A percentile compares a stretch with the other conserved stretches of the same genome.
phyloP scores from a whole-genome alignment of 2,797 vertebrate species.

The Sphenodon punctatus region DNA sequence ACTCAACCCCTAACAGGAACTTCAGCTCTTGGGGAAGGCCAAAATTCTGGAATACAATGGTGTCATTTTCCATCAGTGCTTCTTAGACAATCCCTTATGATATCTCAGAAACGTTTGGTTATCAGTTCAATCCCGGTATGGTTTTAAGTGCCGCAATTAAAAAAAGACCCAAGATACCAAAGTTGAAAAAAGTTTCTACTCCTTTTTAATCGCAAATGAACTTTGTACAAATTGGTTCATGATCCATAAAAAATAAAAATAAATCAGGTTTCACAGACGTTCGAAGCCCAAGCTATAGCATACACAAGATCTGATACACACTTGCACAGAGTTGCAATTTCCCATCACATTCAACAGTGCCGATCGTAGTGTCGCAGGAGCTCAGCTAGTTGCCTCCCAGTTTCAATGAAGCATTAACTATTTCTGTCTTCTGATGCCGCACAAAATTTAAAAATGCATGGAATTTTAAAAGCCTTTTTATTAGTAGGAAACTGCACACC shows the following conservation, averaged over 20 bases:
- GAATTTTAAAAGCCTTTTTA: neutral
- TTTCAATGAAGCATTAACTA: too few species aligned
- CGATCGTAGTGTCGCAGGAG: neutral
- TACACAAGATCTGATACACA: neutral
- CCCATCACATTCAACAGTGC: neutral
- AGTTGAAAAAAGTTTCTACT: slow-evolving; percentile 37
- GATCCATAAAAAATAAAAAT: slow-evolving; percentile 12
- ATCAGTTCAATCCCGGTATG: too few species aligned
- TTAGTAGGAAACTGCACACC: too few species aligned
- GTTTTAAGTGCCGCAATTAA: neutral
- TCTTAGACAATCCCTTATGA: too few species aligned
- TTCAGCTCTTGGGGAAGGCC: too few species aligned
- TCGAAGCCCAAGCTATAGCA: neutral
- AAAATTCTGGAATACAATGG: too few species aligned
- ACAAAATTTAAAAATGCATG: neutral
- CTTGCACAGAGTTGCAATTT: neutral
- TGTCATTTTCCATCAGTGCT: too few species aligned
- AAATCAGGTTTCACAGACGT: neutral
- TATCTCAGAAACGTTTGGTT: too few species aligned
- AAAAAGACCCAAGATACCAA: slow-evolving; percentile 56
- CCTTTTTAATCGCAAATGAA: slow-evolving; percentile 64
- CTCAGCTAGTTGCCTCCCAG: too few species aligned
- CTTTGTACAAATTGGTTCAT: slow-evolving; percentile 39
- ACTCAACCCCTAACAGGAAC: too few species aligned
- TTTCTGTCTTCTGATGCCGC: neutral